Evolutionary conservation across 1,140 invertebrate genomes (phyloP).

Genomic region (Leptestheria dahalacensis): DNA sequence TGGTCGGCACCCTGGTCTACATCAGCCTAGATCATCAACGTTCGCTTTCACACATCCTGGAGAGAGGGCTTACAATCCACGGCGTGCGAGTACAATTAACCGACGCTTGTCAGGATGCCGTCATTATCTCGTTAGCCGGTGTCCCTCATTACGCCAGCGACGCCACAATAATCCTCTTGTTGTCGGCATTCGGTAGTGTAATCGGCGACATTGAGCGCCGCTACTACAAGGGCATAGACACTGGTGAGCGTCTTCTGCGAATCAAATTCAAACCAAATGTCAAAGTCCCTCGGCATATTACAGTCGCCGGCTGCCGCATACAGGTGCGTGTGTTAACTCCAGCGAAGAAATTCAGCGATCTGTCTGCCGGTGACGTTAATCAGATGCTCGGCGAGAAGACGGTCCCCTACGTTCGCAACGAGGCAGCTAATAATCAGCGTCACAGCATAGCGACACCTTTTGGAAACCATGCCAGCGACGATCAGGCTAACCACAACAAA

Average conservation of each 20-base stretch:
- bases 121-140: conserved; percentile 25
- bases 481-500: neutral
- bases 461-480: neutral
- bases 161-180: conserved; percentile 23
- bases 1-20: conserved; percentile 23
- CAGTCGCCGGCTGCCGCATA: conserved; percentile 25
- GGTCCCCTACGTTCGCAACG: no score
- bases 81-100: conserved; percentile 24
- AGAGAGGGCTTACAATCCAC: conserved; percentile 23
- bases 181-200: conserved; percentile 28
- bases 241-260: conserved; percentile 29
- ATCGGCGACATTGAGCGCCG: conserved; percentile 28
- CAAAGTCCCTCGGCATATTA: conserved; percentile 23
- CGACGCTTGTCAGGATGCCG: conserved; percentile 25
- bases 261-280: conserved; percentile 22
- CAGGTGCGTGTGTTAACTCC: conserved; percentile 4
- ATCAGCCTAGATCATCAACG: conserved; percentile 25
- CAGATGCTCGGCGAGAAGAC: no score
- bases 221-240: conserved; percentile 30
- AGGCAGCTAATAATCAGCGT: neutral
- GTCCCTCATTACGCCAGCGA: conserved; percentile 28
- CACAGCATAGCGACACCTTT: neutral
- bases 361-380: no score
- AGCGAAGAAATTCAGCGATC: no score
- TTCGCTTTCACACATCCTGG: conserved; percentile 22